These are phyloP conservation scores for Zosterops lateralis DNA, from an alignment of 2,113 vertebrate species.

Conservation along the genomic window DNA sequence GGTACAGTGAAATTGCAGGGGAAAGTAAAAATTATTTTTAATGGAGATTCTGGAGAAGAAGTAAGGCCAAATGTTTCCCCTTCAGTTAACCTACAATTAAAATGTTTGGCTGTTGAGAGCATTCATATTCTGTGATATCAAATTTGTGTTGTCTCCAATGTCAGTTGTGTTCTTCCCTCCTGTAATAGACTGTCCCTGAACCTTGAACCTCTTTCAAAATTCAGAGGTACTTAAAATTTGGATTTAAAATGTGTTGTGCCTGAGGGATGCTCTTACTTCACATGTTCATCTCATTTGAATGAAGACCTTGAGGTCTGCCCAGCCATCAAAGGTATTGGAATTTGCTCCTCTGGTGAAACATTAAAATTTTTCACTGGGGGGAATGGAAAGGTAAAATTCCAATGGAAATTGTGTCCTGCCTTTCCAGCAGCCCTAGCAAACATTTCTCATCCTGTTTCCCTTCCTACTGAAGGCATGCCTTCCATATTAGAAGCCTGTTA, in stretches of 20 bases:
- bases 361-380: not conserved
- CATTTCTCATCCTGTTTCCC: not conserved
- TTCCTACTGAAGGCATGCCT: conserved; percentile 2
- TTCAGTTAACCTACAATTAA: not conserved
- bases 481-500: not conserved
- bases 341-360: conserved; percentile 22
- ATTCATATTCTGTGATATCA: not conserved
- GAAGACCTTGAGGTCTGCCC: conserved; percentile 28
- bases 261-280: not conserved
- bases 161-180: not conserved
- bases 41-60: not conserved
- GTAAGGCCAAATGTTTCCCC: not conserved
- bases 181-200: not conserved
- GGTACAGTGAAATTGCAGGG: not conserved
- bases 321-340: conserved; percentile 7
- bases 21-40: not conserved
- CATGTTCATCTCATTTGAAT: conserved; percentile 25
- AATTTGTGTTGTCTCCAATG: not conserved
- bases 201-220: conserved; percentile 18
- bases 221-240: conserved; percentile 29
- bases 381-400: conserved; percentile 45
- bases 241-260: conserved; percentile 20
- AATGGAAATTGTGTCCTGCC: conserved; percentile 22
- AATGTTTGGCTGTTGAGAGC: not conserved
- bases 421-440: not conserved